Conservation (phyloP, 1,140 invertebrate genomes). For the Nautilus pompilius region DNA sequence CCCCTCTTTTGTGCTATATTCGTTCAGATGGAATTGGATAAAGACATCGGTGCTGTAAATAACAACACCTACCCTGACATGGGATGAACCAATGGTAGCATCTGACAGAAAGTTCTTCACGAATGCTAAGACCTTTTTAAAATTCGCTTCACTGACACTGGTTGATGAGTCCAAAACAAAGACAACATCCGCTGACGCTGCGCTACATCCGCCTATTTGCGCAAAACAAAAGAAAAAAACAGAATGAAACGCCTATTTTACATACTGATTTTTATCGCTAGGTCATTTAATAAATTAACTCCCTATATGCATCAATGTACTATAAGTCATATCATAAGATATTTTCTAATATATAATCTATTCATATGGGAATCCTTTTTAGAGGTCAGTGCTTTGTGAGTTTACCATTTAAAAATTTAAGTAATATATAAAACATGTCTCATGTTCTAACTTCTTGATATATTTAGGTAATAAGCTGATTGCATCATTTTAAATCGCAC, state of each 20-base stretch:
- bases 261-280: too few species aligned
- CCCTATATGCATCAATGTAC: too few species aligned
- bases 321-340: too few species aligned
- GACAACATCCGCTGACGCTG: constrained; percentile 22
- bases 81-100: constrained; percentile 31
- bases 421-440: too few species aligned
- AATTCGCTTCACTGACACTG: constrained; percentile 28
- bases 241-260: neutral
- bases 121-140: constrained; percentile 28
- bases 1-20: constrained; percentile 15
- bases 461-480: too few species aligned
- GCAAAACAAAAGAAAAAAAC: neutral
- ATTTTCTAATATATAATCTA: too few species aligned
- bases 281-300: too few species aligned
- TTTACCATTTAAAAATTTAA: too few species aligned
- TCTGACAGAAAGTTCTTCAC: constrained; percentile 22
- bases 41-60: constrained; percentile 26
- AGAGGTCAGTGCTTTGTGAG: too few species aligned
- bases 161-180: constrained; percentile 37
- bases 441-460: too few species aligned
- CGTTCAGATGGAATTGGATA: constrained; percentile 25
- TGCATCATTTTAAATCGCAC: too few species aligned
- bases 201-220: neutral
- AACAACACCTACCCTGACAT: constrained; percentile 25
- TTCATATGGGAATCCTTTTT: too few species aligned